Base-by-base conservation (phyloP, 2,888 invertebrate genomes). In the Myopa tessellatipennis region DNA sequence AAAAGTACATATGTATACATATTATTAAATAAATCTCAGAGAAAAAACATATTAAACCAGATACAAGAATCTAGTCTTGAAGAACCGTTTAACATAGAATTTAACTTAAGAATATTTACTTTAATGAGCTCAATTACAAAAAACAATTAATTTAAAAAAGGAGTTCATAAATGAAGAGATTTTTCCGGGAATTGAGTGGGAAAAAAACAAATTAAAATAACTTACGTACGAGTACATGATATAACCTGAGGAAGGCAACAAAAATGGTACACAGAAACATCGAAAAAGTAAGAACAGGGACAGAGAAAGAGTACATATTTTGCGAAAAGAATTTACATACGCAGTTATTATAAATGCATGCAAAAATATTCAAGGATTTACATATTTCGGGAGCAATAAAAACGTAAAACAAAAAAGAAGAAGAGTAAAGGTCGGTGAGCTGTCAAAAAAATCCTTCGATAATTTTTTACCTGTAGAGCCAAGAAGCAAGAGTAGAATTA, bases 401-500 rank as follows among this genome's bases (percentile, higher is more conserved):
- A 45, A 45, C 45, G 45, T 8, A 2, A 6, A 10, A 10, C 3
- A 45, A 45, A 45, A 45, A 10, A 45, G 45, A 45, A 45, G 45
- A 8, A 45, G 10, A 45, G 45, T 45, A 45, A 45, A 45, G 45
- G 45, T 45, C 45, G 45, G 7, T 45, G 45, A 6, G 45, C 45
- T 45, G 45, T 10, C 45, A 10, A 45, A 45, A 8, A 45, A 45
- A 8, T 45, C 45, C 45, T 45, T 6, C 45, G 45, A 45, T 45
- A 10, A 4, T 45, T 45, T 45, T 45, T 50, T 75, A 75, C 75
- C 75, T 75, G 75, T 40, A 38, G 68, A 63, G 65, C 18, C 45
- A 40, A 65, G 10, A 45, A 38, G 36, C 38, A 38, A 58, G 60
- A n/a, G 38, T 18, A 38, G n/a, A 55, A 55, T 26, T 26, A 26